These are phyloP conservation scores for Acanthurus leucopareius DNA, from an alignment of 2,797 vertebrate genomes.

Conservation along the genomic window DNA sequence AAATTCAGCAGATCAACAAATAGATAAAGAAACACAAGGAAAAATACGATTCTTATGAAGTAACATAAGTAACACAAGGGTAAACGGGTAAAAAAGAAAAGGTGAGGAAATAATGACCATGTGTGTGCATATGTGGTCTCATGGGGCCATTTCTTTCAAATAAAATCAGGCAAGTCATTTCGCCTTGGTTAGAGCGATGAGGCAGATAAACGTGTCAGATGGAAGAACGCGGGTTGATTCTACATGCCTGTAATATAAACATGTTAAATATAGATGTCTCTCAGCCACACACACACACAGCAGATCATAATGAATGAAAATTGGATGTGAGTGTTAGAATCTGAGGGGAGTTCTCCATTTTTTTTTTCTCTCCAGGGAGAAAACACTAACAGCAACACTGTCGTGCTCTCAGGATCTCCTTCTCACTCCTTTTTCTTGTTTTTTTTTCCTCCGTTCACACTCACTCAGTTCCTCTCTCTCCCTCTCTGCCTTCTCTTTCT, in stretches of 20 bases:
- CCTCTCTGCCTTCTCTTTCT: conserved; percentile 6
- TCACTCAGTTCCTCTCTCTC: conserved; percentile 10
- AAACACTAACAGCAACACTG: conserved; percentile 23
- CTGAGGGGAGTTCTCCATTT: conserved; percentile 27
- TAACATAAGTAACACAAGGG: no score
- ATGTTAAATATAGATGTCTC: conserved; percentile 14
- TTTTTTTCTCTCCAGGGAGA: conserved; percentile 37
- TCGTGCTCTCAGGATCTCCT: conserved; percentile 18
- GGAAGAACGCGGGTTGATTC: conserved; percentile 19
- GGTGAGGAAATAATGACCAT: background rate
- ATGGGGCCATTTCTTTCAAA: background rate
- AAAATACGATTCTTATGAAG: no score
- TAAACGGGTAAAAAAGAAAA: conserved; percentile 1
- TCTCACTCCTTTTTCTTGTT: conserved; percentile 31
- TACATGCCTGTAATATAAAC: conserved; percentile 3
- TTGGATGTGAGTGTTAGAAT: conserved; percentile 3
- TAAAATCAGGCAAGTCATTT: conserved; percentile 22
- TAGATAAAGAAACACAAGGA: no score
- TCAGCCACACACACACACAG: background rate
- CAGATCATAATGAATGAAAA: conserved; percentile 19
- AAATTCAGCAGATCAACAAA: no score
- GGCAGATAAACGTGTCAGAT: background rate
- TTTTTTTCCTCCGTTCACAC: conserved; percentile 10
- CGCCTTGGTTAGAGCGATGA: background rate
- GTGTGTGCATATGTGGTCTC: background rate